A percentile compares a stretch with the other conserved stretches of the same genome.
Conservation (phyloP, 1,140 invertebrate species). For the Euura lappo region DNA sequence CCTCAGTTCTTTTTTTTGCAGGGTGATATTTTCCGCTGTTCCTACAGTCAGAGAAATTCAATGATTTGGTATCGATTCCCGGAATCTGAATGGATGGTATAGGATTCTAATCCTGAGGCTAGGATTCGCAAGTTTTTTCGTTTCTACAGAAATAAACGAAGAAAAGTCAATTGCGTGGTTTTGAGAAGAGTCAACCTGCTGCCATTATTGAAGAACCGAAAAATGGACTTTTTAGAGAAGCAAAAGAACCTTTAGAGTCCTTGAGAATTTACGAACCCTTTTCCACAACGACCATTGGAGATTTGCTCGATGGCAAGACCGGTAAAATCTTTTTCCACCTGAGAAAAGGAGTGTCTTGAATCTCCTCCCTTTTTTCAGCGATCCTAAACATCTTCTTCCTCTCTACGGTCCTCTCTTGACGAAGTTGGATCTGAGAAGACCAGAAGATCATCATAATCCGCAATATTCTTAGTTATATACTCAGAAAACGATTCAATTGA, state of each 20-base stretch:
- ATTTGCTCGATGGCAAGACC: slow-evolving; percentile 60
- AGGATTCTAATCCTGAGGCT: too few relatives aligned
- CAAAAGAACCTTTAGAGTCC: background rate
- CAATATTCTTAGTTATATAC: background rate
- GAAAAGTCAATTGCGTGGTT: background rate
- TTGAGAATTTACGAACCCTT: slow-evolving; percentile 22
- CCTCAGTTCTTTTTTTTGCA: background rate
- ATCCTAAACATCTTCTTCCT: slow-evolving; percentile 91
- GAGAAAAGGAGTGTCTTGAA: slow-evolving; percentile 66
- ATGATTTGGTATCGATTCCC: background rate
- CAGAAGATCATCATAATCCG: too few relatives aligned
- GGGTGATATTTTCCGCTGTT: background rate
- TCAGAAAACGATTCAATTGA: background rate
- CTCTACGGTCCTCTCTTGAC: slow-evolving; percentile 90
- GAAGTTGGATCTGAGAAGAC: slow-evolving; percentile 73
- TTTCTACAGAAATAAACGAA: background rate
- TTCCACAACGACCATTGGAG: slow-evolving; percentile 22
- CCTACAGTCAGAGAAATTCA: background rate
- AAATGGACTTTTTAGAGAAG: too few relatives aligned
- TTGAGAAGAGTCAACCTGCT: too few relatives aligned
- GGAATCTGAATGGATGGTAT: too few relatives aligned
- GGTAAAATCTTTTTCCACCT: slow-evolving; percentile 77
- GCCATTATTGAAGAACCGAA: too few relatives aligned
- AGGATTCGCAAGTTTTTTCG: background rate
- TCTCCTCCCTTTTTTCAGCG: slow-evolving; percentile 69